These are phyloP conservation scores for Phylloscopus trochiloides DNA, from an alignment of 2,113 vertebrate genomes.

Conservation along the genomic window DNA sequence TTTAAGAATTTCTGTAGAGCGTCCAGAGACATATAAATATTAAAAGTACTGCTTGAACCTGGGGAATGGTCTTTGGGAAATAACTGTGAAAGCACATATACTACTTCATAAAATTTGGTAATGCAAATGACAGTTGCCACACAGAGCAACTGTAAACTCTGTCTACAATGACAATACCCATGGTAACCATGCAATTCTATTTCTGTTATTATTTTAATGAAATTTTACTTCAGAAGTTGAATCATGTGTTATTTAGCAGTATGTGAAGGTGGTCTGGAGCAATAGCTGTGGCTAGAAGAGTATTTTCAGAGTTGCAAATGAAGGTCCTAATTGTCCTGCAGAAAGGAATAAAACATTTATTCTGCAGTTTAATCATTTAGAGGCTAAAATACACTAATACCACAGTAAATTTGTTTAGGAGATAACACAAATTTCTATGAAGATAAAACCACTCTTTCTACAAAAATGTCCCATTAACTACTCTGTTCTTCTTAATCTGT, in stretches of 20 bases:
- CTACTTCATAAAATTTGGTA: not conserved
- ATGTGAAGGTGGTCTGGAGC: not conserved
- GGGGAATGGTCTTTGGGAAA: not conserved
- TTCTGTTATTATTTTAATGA: not conserved
- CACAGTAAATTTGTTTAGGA: not conserved
- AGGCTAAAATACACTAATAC: not conserved
- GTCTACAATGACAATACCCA: not conserved
- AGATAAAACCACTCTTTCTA: not conserved
- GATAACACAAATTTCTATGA: not conserved
- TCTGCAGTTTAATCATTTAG: not conserved
- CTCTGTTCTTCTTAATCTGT: not conserved
- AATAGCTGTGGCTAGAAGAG: not conserved
- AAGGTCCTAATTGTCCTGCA: not conserved
- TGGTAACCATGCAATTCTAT: not conserved
- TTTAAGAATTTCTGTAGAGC: not conserved
- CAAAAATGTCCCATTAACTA: not conserved
- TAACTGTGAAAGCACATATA: not conserved
- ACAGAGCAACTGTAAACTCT: not conserved
- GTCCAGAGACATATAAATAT: not conserved
- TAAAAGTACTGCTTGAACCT: not conserved
- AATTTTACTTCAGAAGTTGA: not conserved
- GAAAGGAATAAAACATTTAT: not conserved
- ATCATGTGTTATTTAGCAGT: rapidly evolving
- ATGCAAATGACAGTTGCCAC: not conserved
- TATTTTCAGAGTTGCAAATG: not conserved